Percentiles rank a stretch among this genome's conserved stretches.
These are phyloP conservation scores for Horisme vitalbata DNA, from an alignment of 2,888 invertebrate species.

Conservation along the genomic window DNA sequence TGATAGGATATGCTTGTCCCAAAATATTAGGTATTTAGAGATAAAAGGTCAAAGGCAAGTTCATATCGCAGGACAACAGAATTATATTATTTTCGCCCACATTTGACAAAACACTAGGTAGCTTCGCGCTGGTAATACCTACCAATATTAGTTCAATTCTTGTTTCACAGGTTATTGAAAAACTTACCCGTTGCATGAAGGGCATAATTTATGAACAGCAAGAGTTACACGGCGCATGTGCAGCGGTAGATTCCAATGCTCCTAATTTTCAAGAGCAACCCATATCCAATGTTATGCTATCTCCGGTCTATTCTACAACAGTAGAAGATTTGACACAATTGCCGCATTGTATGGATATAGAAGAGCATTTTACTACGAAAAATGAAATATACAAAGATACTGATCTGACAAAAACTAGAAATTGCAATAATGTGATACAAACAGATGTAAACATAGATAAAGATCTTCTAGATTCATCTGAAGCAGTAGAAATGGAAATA, in stretches of 20 bases:
- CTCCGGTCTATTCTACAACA: constrained; percentile 16
- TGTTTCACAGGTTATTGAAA: constrained; percentile 67
- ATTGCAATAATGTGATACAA: neutral
- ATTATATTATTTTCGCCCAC: neutral
- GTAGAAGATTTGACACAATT: constrained; percentile 29
- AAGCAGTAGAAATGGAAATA: neutral
- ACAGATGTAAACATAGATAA: neutral
- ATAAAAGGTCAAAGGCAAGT: neutral
- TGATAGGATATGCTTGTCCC: neutral
- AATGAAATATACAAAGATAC: constrained; percentile 14
- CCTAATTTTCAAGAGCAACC: neutral
- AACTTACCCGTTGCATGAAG: constrained; percentile 51
- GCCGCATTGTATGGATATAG: constrained; percentile 2
- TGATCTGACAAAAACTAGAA: neutral
- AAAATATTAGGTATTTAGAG: neutral
- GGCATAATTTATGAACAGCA: constrained; percentile 45
- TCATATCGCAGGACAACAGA: neutral
- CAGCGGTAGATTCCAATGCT: neutral
- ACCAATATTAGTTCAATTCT: neutral
- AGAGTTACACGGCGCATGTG: constrained; percentile 12
- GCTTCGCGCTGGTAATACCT: too few species aligned
- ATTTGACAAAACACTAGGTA: neutral
- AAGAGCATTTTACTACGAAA: constrained; percentile 5
- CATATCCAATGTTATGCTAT: neutral
- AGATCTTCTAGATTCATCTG: neutral